Conservation (phyloP, 2,113 vertebrate genomes). For the Gorsachius goisagi region DNA sequence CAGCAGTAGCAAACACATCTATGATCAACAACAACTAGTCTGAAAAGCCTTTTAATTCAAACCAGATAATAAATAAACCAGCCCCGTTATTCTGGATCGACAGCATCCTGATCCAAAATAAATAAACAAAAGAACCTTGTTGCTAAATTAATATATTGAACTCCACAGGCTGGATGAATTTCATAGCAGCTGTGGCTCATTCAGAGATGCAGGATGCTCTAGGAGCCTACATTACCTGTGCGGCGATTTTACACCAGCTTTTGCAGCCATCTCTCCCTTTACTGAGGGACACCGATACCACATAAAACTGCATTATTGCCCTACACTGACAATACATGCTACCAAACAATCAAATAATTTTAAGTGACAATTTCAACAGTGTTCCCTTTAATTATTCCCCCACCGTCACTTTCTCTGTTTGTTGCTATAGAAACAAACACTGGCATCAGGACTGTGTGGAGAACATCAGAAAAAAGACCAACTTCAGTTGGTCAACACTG, state of each 20-base stretch:
- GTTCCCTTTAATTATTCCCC: conserved; percentile 51
- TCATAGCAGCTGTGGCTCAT: neutral
- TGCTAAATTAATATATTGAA: neutral
- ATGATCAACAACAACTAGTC: neutral
- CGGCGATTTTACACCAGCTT: neutral
- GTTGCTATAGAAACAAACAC: conserved; percentile 64
- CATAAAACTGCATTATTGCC: conserved; percentile 28
- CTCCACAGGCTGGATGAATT: neutral
- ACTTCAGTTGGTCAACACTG: neutral
- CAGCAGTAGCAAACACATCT: neutral
- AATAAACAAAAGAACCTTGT: neutral
- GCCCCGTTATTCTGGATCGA: neutral
- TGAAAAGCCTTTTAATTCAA: neutral
- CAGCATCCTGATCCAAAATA: neutral
- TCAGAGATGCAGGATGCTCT: neutral
- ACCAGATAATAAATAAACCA: neutral
- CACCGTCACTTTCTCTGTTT: conserved; percentile 22
- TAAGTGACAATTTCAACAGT: conserved; percentile 31
- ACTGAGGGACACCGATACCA: neutral
- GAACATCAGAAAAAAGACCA: neutral
- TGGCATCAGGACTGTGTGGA: neutral
- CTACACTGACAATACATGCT: neutral
- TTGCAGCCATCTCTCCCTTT: neutral
- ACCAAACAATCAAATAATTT: conserved; percentile 30
- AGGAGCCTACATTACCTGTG: neutral